These are phyloP conservation scores for Brachyhypopomus occidentalis DNA, from an alignment of 2,113 vertebrate species.

Conservation along the genomic window DNA sequence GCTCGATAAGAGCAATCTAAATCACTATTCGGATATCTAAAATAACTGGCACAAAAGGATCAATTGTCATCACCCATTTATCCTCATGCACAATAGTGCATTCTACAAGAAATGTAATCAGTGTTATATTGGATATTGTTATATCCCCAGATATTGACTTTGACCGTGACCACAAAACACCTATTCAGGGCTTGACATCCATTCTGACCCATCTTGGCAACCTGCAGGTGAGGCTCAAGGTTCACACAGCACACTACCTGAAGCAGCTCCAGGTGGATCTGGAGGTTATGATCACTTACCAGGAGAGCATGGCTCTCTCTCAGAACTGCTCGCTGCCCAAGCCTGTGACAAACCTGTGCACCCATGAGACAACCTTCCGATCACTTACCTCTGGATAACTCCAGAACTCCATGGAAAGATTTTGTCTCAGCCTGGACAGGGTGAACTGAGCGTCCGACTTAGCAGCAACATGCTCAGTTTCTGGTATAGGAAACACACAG, in stretches of 20 bases:
- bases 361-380: slow-evolving; percentile 35
- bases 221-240: slow-evolving; percentile 26
- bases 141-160: slow-evolving; percentile 48
- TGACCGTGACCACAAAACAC: slow-evolving; percentile 21
- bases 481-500: no score
- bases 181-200: slow-evolving; percentile 46
- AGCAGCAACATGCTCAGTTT: no score
- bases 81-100: no score
- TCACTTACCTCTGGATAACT: slow-evolving; percentile 41
- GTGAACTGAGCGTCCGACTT: slow-evolving; percentile 26
- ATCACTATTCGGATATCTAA: no score
- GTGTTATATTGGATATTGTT: no score
- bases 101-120: no score
- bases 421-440: slow-evolving; percentile 42
- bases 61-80: no score
- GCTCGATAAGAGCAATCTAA: no score
- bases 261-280: slow-evolving; percentile 45
- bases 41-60: no score
- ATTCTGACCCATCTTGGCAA: slow-evolving; percentile 32
- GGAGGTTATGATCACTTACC: slow-evolving; percentile 16
- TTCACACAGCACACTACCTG: slow-evolving; percentile 24
- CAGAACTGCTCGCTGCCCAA: slow-evolving; percentile 33
- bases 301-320: slow-evolving; percentile 25
- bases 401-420: slow-evolving; percentile 46
- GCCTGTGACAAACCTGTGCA: slow-evolving; percentile 10